phyloP scores from a whole-genome alignment of 1,140 invertebrate genomes.

The Pachypeltis micranthus region DNA sequence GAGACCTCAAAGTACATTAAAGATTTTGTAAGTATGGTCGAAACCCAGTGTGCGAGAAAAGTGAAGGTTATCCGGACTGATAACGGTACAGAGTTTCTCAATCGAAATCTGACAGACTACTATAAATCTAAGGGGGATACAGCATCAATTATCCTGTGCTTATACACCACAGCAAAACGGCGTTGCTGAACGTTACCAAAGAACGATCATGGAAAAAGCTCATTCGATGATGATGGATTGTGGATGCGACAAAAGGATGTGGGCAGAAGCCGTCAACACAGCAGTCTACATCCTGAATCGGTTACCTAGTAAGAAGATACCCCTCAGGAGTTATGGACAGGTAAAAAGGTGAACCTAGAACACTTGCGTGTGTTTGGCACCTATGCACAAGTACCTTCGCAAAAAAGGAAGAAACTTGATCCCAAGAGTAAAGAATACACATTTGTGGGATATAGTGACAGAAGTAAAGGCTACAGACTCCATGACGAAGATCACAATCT shows the following conservation, averaged over 20 bases:
- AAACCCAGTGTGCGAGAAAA: background rate
- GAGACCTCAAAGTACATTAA: background rate
- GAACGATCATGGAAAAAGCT: background rate
- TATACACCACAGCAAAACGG: background rate
- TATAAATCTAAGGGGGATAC: background rate
- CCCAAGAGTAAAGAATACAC: constrained; percentile 21
- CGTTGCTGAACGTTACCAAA: background rate
- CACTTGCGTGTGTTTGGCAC: constrained; percentile 36
- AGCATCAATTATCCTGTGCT: background rate
- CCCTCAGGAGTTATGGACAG: constrained; percentile 30
- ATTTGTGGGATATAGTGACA: constrained; percentile 33
- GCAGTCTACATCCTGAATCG: no score
- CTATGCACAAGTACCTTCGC: constrained; percentile 32
- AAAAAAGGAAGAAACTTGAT: constrained; percentile 31
- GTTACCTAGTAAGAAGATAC: no score
- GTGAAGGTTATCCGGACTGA: background rate
- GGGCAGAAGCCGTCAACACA: no score
- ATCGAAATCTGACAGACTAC: background rate
- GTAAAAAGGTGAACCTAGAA: constrained; percentile 27
- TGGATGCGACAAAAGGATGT: background rate
- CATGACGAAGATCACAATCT: constrained; percentile 20
- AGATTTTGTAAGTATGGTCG: background rate
- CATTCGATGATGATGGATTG: background rate
- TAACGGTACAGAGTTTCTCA: no score
- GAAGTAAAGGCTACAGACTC: constrained; percentile 31